Conservation (phyloP, 2,113 vertebrate species). For the Hirundichthys speculiger region DNA sequence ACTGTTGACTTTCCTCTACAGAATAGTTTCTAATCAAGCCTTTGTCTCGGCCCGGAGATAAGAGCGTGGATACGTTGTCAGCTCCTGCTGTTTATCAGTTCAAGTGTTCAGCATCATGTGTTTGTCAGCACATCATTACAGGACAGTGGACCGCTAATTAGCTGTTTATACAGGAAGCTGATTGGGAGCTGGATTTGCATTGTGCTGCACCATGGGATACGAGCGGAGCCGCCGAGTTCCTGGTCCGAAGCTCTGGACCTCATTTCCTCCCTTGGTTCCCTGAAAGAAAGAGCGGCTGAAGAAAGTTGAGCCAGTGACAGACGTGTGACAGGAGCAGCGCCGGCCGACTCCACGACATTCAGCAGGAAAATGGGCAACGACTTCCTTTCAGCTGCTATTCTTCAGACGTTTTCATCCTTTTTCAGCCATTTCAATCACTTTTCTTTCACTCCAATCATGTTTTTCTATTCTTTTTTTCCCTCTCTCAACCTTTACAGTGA, state of each 20-base stretch:
- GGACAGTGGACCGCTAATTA: slow-evolving; percentile 72
- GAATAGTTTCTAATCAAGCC: slow-evolving; percentile 72
- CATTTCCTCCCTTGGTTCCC: slow-evolving; percentile 71
- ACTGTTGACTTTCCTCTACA: slow-evolving; percentile 69
- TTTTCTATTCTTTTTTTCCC: too few relatives aligned
- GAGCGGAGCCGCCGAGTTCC: slow-evolving; percentile 49
- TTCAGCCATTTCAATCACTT: not conserved
- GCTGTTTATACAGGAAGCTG: slow-evolving; percentile 74
- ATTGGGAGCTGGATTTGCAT: slow-evolving; percentile 74
- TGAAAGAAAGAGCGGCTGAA: slow-evolving; percentile 60
- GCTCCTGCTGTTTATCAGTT: slow-evolving; percentile 66
- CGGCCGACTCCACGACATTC: not conserved
- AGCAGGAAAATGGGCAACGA: slow-evolving; percentile 5
- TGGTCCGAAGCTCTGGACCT: slow-evolving; percentile 42
- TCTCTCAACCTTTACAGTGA: too few relatives aligned
- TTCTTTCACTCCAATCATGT: not conserved
- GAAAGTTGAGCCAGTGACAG: slow-evolving; percentile 65
- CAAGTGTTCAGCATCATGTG: slow-evolving; percentile 69
- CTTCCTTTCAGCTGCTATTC: not conserved
- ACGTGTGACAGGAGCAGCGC: slow-evolving; percentile 38
- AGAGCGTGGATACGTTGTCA: slow-evolving; percentile 64
- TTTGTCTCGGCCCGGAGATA: slow-evolving; percentile 75
- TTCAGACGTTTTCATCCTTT: not conserved
- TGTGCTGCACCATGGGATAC: slow-evolving; percentile 72
- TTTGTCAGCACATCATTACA: slow-evolving; percentile 85